These are phyloP conservation scores for Brevipalpus yothersi DNA, from an alignment of 1,140 invertebrate genomes.

Conservation along the genomic window DNA sequence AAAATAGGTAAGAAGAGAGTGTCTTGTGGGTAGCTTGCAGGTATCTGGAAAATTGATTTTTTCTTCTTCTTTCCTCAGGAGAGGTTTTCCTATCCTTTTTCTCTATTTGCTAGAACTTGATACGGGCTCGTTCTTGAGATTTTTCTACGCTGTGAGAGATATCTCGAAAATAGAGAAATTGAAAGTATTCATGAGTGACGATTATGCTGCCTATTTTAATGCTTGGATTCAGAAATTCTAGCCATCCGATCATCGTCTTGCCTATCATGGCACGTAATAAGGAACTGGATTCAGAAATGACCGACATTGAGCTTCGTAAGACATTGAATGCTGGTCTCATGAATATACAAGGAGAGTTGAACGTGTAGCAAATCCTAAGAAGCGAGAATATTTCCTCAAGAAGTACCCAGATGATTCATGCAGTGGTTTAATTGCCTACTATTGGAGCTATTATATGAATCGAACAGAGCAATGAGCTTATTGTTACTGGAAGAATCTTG, in stretches of 20 bases:
- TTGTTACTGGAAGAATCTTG: not conserved
- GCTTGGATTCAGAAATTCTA: not conserved
- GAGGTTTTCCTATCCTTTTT: not conserved
- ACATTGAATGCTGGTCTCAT: not conserved
- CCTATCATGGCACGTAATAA: not conserved
- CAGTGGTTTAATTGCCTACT: not conserved
- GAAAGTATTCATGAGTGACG: not conserved
- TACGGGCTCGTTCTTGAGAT: not conserved
- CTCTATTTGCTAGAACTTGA: not conserved
- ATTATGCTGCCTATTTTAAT: not conserved
- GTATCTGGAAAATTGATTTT: not conserved
- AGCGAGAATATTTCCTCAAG: not conserved
- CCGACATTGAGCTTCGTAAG: too few relatives aligned
- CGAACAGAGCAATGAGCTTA: not conserved
- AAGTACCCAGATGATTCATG: not conserved
- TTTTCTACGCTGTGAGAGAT: not conserved
- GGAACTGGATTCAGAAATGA: too few relatives aligned
- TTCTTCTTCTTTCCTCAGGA: not conserved
- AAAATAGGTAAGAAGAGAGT: not conserved
- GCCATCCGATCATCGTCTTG: not conserved
- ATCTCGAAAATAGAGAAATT: not conserved
- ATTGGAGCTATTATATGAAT: not conserved
- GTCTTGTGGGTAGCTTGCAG: too few relatives aligned
- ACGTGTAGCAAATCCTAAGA: not conserved
- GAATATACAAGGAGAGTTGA: not conserved